Conservation (phyloP, 2,797 vertebrate genomes). For the Lagodon rhomboides region DNA sequence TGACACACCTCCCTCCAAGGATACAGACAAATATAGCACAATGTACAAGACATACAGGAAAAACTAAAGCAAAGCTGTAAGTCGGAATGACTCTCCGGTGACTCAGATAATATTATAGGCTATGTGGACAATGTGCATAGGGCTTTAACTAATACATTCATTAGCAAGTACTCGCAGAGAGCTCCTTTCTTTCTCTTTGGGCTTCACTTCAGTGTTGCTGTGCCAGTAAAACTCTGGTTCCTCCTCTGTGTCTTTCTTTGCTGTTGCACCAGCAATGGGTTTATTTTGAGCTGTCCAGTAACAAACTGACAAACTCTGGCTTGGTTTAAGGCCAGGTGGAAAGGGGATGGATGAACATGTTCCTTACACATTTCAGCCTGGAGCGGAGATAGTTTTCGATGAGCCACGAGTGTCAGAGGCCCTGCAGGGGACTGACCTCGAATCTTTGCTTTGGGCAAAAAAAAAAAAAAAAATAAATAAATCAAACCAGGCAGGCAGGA, state of each 20-base stretch:
- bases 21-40: neutral
- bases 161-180: neutral
- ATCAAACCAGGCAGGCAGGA: conserved; percentile 30
- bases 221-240: neutral
- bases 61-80: neutral
- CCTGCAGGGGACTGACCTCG: conserved; percentile 54
- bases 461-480: conserved; percentile 1
- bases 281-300: conserved; percentile 10
- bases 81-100: neutral
- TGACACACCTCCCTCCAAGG: no score
- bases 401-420: conserved; percentile 35
- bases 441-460: conserved; percentile 46
- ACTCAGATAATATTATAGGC: neutral
- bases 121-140: neutral
- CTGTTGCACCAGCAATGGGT: neutral
- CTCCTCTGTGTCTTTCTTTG: neutral
- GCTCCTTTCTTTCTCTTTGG: neutral
- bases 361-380: conserved; percentile 32
- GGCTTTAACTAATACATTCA: no score
- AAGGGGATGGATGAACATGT: conserved; percentile 15
- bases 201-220: neutral
- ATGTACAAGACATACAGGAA: neutral
- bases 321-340: conserved; percentile 23
- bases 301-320: neutral
- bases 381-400: conserved; percentile 44